Conservation (phyloP, 2,888 invertebrate species). For the Cerastis leucographa region DNA sequence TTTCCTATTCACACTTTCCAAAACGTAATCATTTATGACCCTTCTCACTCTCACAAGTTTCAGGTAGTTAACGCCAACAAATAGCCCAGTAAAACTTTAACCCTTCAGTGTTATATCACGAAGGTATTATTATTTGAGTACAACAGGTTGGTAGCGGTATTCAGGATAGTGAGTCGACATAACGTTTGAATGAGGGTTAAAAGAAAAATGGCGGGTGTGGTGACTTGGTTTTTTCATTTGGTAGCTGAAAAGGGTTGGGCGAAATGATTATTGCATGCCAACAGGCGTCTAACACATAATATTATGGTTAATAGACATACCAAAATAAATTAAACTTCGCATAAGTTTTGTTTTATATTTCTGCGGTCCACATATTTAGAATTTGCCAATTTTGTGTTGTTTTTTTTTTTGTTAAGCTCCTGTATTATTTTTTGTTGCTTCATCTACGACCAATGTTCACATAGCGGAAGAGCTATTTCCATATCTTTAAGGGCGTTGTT, state of each 20-base stretch:
- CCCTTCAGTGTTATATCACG: slow-evolving; percentile 11
- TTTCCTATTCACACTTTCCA: neutral
- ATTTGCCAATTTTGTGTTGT: no score
- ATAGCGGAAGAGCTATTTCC: neutral
- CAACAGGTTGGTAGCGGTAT: slow-evolving; percentile 60
- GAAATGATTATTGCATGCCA: slow-evolving; percentile 21
- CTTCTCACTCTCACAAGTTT: slow-evolving; percentile 9
- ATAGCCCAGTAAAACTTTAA: slow-evolving; percentile 23
- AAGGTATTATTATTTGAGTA: slow-evolving; percentile 37
- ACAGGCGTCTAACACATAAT: neutral
- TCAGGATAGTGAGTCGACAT: slow-evolving; percentile 35
- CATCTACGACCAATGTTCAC: neutral
- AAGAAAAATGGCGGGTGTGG: slow-evolving; percentile 18
- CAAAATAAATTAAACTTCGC: slow-evolving; percentile 1
- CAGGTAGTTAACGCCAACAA: slow-evolving; percentile 40
- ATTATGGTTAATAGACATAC: neutral
- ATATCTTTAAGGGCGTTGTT: neutral
- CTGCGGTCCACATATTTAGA: neutral
- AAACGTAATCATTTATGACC: neutral
- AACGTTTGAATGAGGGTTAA: slow-evolving; percentile 4
- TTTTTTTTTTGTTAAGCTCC: no score
- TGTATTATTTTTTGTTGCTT: neutral
- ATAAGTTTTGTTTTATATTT: no score
- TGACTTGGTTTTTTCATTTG: slow-evolving; percentile 16
- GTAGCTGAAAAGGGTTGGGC: slow-evolving; percentile 6